Evolutionary conservation across 2,888 invertebrate genomes (phyloP).

Genomic region (Epsilonema sp.): DNA sequence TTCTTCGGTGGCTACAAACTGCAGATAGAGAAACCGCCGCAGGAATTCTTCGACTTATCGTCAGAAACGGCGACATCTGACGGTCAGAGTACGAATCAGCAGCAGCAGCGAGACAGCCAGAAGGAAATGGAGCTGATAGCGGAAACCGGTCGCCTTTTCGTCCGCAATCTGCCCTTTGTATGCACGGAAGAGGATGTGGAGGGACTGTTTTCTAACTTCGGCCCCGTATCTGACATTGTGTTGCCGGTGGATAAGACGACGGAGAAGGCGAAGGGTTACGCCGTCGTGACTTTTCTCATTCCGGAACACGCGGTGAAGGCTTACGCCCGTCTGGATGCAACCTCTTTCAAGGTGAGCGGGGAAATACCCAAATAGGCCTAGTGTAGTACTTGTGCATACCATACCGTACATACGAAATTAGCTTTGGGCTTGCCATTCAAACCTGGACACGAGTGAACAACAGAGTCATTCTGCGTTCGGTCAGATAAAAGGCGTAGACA

Average conservation of each 20-base stretch:
- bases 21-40: no score
- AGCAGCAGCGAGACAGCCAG: conserved; percentile 7
- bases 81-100: no score
- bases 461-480: no score
- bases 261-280: conserved; percentile 73
- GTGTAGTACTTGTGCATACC: no score
- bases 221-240: conserved; percentile 63
- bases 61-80: no score
- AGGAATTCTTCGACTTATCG: no score
- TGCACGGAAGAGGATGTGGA: conserved; percentile 65
- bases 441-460: no score
- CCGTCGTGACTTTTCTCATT: conserved; percentile 70
- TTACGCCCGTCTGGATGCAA: conserved; percentile 69
- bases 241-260: conserved; percentile 71
- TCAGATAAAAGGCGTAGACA: no score
- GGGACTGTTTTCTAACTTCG: conserved; percentile 49
- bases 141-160: conserved; percentile 66
- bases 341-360: conserved; percentile 49
- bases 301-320: conserved; percentile 85
- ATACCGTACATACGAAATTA: no score
- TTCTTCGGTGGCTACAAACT: conserved; percentile 23
- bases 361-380: no score
- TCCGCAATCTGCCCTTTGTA: conserved; percentile 69
- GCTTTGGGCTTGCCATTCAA: no score
- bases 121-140: conserved; percentile 15